Evolutionary conservation across 2,797 vertebrate genomes (phyloP), one percentile per base, ranked within the genome.

Genomic region (Rhadinocentrus ornatus): DNA sequence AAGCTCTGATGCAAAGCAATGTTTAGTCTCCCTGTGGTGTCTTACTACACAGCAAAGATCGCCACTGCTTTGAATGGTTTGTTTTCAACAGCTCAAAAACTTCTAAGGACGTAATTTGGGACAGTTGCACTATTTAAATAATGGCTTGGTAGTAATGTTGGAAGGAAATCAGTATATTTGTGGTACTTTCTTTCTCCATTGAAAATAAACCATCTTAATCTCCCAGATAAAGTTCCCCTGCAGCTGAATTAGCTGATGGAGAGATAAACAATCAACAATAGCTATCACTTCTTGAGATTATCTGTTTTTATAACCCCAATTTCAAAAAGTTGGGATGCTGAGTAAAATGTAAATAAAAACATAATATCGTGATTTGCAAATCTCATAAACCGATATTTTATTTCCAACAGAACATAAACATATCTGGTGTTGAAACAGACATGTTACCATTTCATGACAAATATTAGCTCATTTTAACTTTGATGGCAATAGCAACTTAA

Each of bases 111-210:
- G 22, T 66, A 68, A 63, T 70, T 31, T 65, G 66, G 48, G 59
- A 65, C 68, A 48, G 18, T 58, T 75, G 41, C 53, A 69, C 69
- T 31, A 53, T 27, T 74, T 81, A 69, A 79, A 86, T 82, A 75
- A 80, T 50, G 16, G 35, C 75, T 69, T 56, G 39, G 81, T 58
- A 67, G 73, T 41, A 46, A 68, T 60, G 46, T 55, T 44, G 34
- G 35, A n/a, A 48, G 8, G 7, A 48, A 20, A 44, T 7, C 71
- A 60, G 73, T 73, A 68, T 3, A 27, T 15, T n/a, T 44, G 48
- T 54, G 58, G 60, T 66, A 29, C 50, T 87, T 59, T 54, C 12
- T 54, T 15, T 15, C 77, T 78, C 56, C 69, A 69, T 81, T 86
- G 71, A 74, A 84, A 76, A 39, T 65, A 52, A 65, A 62, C 69